Evolutionary conservation across 2,888 invertebrate genomes (phyloP).

Genomic region (Theretra japonica): DNA sequence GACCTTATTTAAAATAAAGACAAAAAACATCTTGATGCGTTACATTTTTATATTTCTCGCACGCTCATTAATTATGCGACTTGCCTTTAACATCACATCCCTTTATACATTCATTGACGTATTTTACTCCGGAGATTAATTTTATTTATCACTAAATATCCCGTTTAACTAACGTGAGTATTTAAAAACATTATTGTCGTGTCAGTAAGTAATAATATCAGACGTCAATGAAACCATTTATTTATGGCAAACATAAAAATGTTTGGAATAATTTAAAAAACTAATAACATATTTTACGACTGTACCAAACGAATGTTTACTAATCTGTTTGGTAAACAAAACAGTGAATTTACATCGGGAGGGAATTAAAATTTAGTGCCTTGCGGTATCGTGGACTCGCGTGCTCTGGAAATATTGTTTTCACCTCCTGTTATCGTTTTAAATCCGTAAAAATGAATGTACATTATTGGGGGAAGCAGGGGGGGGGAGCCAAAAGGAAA

Average conservation of each 20-base stretch:
- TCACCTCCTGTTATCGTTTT: constrained; percentile 60
- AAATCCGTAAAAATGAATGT: constrained; percentile 52
- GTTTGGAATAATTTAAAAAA: constrained; percentile 35
- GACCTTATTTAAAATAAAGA: too few species aligned
- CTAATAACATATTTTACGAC: constrained; percentile 45
- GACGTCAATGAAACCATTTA: constrained; percentile 19
- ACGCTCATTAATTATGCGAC: too few species aligned
- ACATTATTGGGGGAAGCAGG: constrained; percentile 1
- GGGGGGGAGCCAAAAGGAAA: background rate
- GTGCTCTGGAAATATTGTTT: constrained; percentile 60
- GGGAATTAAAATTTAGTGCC: constrained; percentile 60
- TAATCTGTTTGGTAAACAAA: constrained; percentile 52
- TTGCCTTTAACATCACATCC: too few species aligned
- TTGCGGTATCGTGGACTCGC: constrained; percentile 52
- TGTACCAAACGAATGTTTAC: constrained; percentile 50
- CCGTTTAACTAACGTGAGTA: background rate
- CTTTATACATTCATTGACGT: too few species aligned
- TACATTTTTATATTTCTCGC: too few species aligned
- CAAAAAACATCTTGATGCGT: too few species aligned
- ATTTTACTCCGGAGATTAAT: too few species aligned
- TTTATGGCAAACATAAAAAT: constrained; percentile 20
- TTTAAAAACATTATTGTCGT: background rate
- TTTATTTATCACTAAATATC: too few species aligned
- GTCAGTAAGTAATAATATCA: constrained; percentile 25
- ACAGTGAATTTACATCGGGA: constrained; percentile 52